phyloP scores from a whole-genome alignment of 2,888 invertebrate genomes.

The Plebejus melissa region DNA sequence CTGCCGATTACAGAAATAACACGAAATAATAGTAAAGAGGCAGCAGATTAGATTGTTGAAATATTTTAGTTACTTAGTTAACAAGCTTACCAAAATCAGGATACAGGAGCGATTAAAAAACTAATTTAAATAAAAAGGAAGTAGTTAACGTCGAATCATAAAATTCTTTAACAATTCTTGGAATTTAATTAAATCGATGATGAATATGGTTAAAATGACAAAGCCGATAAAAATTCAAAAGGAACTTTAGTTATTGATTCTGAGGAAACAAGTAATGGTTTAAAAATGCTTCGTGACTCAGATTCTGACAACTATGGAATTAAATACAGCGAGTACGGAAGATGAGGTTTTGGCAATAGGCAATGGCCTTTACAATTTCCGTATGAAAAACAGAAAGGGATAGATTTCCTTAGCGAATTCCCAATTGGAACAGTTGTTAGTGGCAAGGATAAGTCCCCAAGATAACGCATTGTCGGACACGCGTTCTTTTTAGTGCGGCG shows the following conservation, averaged over 20 bases:
- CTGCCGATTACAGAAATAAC: slow-evolving; percentile 30
- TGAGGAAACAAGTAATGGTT: not conserved
- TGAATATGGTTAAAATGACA: slow-evolving; percentile 10
- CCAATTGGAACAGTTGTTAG: not conserved
- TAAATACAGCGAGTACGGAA: not conserved
- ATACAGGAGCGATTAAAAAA: not conserved
- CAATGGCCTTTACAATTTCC: not conserved
- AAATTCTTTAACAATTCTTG: slow-evolving; percentile 2
- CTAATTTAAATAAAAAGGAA: not conserved
- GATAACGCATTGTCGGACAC: not conserved
- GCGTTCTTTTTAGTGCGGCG: not conserved
- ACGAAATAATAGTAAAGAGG: slow-evolving; percentile 15
- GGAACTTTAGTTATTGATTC: slow-evolving; percentile 14
- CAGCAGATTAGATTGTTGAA: not conserved
- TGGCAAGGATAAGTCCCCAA: not conserved
- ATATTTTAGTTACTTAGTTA: not conserved
- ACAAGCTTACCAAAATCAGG: not conserved
- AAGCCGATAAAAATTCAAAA: slow-evolving; percentile 4
- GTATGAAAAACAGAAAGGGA: not conserved
- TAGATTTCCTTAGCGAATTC: not conserved
- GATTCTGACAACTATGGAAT: not conserved
- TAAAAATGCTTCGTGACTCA: slow-evolving; percentile 13
- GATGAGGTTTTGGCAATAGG: not conserved
- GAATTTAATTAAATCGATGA: not conserved
- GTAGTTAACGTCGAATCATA: not conserved